A percentile compares a stretch with the other conserved stretches of the same genome.
Conservation (phyloP, 1,140 invertebrate genomes). For the Steinernema feltiae region DNA sequence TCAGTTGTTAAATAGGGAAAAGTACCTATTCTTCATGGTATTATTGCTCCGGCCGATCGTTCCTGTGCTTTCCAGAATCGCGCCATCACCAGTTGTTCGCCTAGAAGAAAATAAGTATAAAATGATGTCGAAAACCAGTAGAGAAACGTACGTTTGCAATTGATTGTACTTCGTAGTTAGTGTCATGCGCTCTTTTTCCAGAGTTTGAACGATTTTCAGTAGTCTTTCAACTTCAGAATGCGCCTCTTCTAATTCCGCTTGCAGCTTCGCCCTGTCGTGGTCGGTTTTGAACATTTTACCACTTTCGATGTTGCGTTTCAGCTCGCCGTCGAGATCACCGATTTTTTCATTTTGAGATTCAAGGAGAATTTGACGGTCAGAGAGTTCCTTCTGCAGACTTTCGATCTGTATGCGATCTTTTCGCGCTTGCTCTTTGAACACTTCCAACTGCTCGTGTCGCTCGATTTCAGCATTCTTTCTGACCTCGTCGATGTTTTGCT, state of each 20-base stretch:
- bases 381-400: conserved; percentile 66
- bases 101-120: not conserved
- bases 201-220: conserved; percentile 55
- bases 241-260: conserved; percentile 23
- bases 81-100: not conserved
- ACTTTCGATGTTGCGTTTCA: not conserved
- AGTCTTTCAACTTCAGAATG: conserved; percentile 57
- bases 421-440: conserved; percentile 83
- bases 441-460: conserved; percentile 84
- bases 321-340: conserved; percentile 12
- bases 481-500: conserved; percentile 80
- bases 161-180: conserved; percentile 59
- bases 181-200: conserved; percentile 58
- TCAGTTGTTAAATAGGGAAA: not conserved
- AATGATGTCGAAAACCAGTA: not conserved
- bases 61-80: not conserved
- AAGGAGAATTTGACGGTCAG: conserved; percentile 36
- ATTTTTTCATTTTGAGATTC: conserved; percentile 41
- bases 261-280: not conserved
- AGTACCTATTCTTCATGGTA: conserved; percentile 24
- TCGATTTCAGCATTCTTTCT: conserved; percentile 91
- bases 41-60: not conserved
- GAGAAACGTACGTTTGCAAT: conserved; percentile 48
- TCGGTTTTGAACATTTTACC: not conserved
- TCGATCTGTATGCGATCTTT: conserved; percentile 91